Conservation (phyloP, 2,113 vertebrate genomes). For the Actenoides lindsayi region DNA sequence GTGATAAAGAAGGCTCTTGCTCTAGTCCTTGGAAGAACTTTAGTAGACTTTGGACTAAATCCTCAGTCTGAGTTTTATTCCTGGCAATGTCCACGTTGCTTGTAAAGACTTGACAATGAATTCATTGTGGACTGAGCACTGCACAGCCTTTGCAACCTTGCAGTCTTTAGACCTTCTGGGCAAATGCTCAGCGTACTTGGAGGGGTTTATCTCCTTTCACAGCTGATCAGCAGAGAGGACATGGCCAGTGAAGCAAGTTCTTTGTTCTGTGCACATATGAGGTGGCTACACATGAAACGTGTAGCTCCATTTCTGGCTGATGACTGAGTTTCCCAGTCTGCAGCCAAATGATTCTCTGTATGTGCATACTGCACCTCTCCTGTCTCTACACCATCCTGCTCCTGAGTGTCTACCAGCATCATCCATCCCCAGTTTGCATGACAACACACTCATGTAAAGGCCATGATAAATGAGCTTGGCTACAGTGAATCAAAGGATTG, state of each 20-base stretch:
- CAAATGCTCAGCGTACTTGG: neutral
- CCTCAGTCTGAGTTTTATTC: neutral
- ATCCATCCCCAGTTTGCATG: neutral
- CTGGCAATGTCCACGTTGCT: neutral
- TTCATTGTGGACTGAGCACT: neutral
- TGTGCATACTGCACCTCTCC: neutral
- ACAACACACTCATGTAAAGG: neutral
- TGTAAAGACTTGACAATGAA: neutral
- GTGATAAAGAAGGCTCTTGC: neutral
- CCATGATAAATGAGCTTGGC: neutral
- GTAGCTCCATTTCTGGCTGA: neutral
- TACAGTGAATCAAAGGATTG: neutral
- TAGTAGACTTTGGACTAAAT: neutral
- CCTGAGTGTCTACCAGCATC: neutral
- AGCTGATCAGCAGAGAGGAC: neutral
- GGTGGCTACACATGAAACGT: neutral
- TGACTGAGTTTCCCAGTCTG: neutral
- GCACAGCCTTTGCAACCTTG: neutral
- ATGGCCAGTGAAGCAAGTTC: neutral
- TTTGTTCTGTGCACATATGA: neutral
- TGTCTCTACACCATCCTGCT: neutral
- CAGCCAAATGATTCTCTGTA: neutral
- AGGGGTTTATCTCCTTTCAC: neutral
- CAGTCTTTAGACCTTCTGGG: neutral
- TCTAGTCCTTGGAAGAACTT: neutral